Percentiles rank a stretch among this genome's conserved stretches.
Conservation (phyloP, 2,113 vertebrate genomes). For the Chamaea fasciata region DNA sequence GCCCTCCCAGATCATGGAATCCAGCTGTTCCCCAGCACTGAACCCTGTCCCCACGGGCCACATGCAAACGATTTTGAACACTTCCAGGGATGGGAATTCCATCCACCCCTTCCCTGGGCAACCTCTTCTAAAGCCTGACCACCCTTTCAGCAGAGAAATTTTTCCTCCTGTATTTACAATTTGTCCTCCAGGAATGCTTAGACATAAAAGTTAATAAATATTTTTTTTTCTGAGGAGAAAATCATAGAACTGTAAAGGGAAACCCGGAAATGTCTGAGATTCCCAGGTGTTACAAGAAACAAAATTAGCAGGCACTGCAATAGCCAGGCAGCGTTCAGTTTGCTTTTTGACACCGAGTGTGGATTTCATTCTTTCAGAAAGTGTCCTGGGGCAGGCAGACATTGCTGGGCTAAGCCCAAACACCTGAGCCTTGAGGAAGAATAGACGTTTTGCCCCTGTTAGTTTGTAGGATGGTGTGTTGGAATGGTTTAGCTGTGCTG, state of each 20-base stretch:
- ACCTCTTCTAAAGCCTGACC: background rate
- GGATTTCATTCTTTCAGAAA: background rate
- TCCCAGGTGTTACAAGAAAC: background rate
- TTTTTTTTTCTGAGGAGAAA: background rate
- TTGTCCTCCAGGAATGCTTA: background rate
- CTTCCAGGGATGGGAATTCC: background rate
- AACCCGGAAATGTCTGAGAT: background rate
- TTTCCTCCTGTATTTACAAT: accelerated
- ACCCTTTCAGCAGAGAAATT: background rate
- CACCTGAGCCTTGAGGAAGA: background rate
- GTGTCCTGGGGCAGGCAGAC: background rate
- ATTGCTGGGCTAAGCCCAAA: background rate
- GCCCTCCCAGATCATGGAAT: background rate
- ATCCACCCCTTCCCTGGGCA: background rate
- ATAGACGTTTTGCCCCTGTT: background rate
- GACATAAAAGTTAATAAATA: background rate
- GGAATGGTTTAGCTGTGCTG: background rate
- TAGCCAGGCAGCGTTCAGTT: background rate
- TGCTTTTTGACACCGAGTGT: background rate
- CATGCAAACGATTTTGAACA: accelerated
- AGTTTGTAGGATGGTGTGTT: accelerated
- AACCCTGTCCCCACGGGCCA: background rate
- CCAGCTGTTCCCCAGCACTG: background rate
- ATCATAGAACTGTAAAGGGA: background rate
- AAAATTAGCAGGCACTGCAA: background rate